Evolutionary conservation across 2,797 vertebrate species (phyloP).

Genomic region (Pangasius macronema): DNA sequence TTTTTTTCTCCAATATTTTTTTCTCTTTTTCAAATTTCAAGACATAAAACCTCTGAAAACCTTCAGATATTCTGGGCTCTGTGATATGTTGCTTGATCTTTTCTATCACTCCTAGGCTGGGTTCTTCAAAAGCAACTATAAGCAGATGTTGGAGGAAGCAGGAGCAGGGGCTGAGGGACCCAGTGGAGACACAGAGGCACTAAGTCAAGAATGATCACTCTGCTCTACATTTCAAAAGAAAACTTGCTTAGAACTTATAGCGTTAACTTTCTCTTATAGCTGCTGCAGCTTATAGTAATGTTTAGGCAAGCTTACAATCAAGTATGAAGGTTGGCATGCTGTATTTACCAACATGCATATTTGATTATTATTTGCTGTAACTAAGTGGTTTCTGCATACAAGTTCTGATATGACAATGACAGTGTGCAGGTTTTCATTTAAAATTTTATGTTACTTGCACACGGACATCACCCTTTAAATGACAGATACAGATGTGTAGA

Average conservation of each 20-base stretch:
- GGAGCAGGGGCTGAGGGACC: constrained; percentile 24
- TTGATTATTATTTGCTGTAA: neutral
- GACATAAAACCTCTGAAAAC: too few species aligned
- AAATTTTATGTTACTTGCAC: neutral
- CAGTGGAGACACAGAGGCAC: neutral
- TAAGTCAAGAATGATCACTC: neutral
- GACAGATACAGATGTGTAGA: neutral
- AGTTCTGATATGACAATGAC: neutral
- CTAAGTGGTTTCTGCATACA: neutral
- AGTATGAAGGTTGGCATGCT: neutral
- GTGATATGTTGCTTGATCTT: neutral
- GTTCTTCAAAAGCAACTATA: constrained; percentile 86
- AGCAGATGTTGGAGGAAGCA: constrained; percentile 69
- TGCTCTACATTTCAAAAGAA: neutral
- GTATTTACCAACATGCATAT: neutral
- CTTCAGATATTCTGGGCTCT: neutral
- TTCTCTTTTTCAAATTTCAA: neutral
- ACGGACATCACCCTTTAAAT: neutral
- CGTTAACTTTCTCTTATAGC: neutral
- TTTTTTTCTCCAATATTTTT: neutral
- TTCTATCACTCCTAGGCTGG: constrained; percentile 70
- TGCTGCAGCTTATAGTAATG: neutral
- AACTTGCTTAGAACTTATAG: neutral
- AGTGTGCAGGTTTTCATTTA: neutral
- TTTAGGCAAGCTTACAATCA: neutral